A percentile compares a stretch with the other conserved stretches of the same genome.
Conservation (phyloP, 1,140 invertebrate genomes). For the Macrosteles quadrilineatus region DNA sequence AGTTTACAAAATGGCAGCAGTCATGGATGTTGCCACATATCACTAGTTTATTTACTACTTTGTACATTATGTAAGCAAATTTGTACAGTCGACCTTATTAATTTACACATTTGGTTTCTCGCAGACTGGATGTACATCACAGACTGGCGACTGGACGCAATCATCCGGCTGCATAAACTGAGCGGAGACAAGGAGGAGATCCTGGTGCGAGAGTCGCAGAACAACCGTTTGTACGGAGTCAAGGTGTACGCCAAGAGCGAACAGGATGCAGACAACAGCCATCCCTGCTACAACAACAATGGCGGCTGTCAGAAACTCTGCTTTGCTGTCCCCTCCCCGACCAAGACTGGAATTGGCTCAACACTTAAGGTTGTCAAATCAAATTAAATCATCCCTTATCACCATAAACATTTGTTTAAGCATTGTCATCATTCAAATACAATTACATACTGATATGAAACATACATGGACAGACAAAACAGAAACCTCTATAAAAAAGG, state of each 20-base stretch:
- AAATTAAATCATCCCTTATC: no score
- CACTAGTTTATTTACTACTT: no score
- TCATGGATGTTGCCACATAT: no score
- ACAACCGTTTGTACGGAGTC: slow-evolving; percentile 88
- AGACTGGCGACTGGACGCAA: slow-evolving; percentile 95
- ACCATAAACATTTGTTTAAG: no score
- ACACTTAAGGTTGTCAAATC: slow-evolving; percentile 29
- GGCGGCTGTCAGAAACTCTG: slow-evolving; percentile 95
- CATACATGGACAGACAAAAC: no score
- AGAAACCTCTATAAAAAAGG: no score
- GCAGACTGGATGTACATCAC: slow-evolving; percentile 97
- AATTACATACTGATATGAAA: no score
- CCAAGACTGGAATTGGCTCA: slow-evolving; percentile 35
- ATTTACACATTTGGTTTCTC: no score
- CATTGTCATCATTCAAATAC: no score
- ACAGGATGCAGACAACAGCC: slow-evolving; percentile 69
- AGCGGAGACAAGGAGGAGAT: slow-evolving; percentile 85
- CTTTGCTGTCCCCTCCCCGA: slow-evolving; percentile 77
- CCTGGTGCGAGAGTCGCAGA: slow-evolving; percentile 84
- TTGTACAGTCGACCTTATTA: no score
- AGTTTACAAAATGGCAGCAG: no score
- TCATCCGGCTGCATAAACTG: slow-evolving; percentile 86
- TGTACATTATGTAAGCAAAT: no score
- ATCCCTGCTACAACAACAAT: slow-evolving; percentile 83
- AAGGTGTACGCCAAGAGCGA: slow-evolving; percentile 84